Evolutionary conservation across 1,140 invertebrate genomes (phyloP), one percentile per base, ranked within the genome.

Genomic region (Acromyrmex echinatior): DNA sequence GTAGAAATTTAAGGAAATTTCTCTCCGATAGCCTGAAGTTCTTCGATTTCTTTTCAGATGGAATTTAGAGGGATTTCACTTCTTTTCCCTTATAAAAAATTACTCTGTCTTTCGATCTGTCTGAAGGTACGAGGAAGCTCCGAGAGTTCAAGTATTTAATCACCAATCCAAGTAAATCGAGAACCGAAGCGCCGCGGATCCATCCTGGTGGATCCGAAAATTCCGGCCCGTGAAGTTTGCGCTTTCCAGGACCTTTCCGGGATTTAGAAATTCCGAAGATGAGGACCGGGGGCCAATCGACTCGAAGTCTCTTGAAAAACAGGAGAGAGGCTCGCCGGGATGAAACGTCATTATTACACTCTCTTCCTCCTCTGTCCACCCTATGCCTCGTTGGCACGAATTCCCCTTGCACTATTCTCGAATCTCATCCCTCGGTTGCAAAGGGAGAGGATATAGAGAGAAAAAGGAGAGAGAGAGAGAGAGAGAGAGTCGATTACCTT

Each of bases 401-500:
- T 53, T 86, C 14, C 65, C n/a, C 71, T 53, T 51, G 31, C 77
- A 45, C 49, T 28, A 65, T 86, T 86, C 79, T 86, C 77, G 66
- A 91, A 90, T 86, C 73, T 86, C 86, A 88, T 87, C 77, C 31
- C 31, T 35, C 0, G 60, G 76, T 73, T 66, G 60, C 86, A 88
- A 28, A 56, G 39, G 16, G 45, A 62, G 35, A 58, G 49, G 49
- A 35, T 25, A 45, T 25, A 31, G 12, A 81, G 21, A 39, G 78
- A 68, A 2, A 70, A 35, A 49, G 49, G 6, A 73, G 16, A 31
- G 28, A 31, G 28, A 31, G 28, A 31, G 28, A 31, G 28, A 31
- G 28, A 31, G 28, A 71, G 65, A 87, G 78, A 93, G 92, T 92
- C 92, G 92, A 92, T 91, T 91, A 89, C 88, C 92, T 91, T 91